Percentiles rank a stretch among this genome's conserved stretches.
phyloP scores from a whole-genome alignment of 2,888 invertebrate species.

The Drosophila peninsularis region DNA sequence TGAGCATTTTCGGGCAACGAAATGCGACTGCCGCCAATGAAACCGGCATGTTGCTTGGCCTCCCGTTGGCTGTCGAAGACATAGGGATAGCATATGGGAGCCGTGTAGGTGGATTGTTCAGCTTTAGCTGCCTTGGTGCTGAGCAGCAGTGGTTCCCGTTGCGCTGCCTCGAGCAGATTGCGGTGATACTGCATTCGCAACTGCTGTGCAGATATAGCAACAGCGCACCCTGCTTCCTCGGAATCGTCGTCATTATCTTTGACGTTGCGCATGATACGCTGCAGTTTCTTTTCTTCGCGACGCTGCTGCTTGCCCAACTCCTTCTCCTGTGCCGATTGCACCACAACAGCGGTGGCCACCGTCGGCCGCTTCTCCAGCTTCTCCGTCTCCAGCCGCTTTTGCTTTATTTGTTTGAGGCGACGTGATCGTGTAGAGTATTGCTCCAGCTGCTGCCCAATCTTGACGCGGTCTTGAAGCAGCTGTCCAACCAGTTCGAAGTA shows the following conservation, averaged over 20 bases:
- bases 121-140: conserved; percentile 67
- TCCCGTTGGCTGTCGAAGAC: conserved; percentile 93
- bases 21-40: conserved; percentile 91
- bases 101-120: conserved; percentile 82
- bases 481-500: conserved; percentile 90
- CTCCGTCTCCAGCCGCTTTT: conserved; percentile 58
- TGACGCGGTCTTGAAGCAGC: conserved; percentile 88
- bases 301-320: conserved; percentile 90
- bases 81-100: conserved; percentile 89
- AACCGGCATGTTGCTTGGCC: conserved; percentile 88
- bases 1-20: conserved; percentile 92
- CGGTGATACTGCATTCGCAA: conserved; percentile 82
- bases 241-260: conserved; percentile 58
- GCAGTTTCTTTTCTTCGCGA: conserved; percentile 93
- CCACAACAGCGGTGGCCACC: conserved; percentile 92
- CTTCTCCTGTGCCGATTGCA: conserved; percentile 93
- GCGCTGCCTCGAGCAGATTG: conserved; percentile 78
- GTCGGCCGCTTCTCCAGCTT: conserved; percentile 87
- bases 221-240: conserved; percentile 47
- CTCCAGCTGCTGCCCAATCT: conserved; percentile 85
- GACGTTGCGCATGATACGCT: conserved; percentile 76
- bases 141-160: conserved; percentile 81
- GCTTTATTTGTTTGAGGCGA: conserved; percentile 71
- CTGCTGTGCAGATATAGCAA: conserved; percentile 84
- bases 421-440: conserved; percentile 73